These are phyloP conservation scores for Paratrypauchen microcephalus DNA, from an alignment of 2,797 vertebrate genomes.

Conservation along the genomic window DNA sequence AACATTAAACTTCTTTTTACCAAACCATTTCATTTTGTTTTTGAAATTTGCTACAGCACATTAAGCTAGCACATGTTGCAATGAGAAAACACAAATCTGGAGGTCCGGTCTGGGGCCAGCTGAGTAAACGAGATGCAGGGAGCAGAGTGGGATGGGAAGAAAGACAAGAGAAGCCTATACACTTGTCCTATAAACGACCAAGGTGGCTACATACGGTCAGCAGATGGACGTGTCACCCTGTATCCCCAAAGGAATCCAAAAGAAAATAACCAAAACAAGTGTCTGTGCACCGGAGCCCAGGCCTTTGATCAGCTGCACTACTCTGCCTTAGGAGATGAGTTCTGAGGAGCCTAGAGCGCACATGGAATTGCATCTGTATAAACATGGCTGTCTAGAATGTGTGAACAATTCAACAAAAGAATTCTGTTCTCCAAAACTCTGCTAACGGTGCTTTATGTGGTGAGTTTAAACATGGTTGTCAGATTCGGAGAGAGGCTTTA, in stretches of 20 bases:
- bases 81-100: conserved; percentile 77
- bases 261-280: conserved; percentile 85
- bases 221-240: conserved; percentile 91
- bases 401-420: conserved; percentile 88
- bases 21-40: conserved; percentile 73
- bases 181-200: conserved; percentile 78
- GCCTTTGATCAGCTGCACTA: conserved; percentile 95
- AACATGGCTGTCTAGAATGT: conserved; percentile 90
- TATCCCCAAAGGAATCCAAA: conserved; percentile 72
- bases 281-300: conserved; percentile 83
- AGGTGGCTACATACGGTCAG: conserved; percentile 85
- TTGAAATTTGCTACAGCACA: conserved; percentile 82
- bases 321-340: conserved; percentile 78
- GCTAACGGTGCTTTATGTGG: conserved; percentile 68
- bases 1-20: conserved; percentile 77
- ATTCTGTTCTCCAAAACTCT: conserved; percentile 73
- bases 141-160: conserved; percentile 52
- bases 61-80: conserved; percentile 84
- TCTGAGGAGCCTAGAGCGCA: conserved; percentile 75
- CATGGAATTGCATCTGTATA: conserved; percentile 96
- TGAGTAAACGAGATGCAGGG: conserved; percentile 77
- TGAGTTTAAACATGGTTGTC: conserved; percentile 64
- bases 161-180: conserved; percentile 55
- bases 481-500: conserved; percentile 65
- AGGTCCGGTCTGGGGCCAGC: conserved; percentile 73